Conservation (phyloP, 1,140 invertebrate genomes). For the Trichoplusia ni region DNA sequence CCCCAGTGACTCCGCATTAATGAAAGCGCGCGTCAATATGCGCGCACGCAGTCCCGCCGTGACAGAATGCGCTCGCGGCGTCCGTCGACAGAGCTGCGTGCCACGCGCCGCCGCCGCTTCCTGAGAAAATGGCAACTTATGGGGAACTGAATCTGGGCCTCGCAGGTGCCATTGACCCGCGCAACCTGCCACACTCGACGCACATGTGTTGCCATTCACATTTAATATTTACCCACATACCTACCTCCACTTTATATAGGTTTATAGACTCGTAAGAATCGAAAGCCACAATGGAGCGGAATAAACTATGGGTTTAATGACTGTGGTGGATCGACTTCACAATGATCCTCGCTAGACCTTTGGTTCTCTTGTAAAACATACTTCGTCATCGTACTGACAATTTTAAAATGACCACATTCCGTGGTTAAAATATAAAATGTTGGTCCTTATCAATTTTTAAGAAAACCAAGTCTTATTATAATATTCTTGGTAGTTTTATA, state of each 20-base stretch:
- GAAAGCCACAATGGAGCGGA: slow-evolving; percentile 45
- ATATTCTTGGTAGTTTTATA: not conserved
- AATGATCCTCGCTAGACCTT: not conserved
- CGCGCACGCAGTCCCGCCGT: slow-evolving; percentile 67
- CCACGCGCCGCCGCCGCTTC: slow-evolving; percentile 62
- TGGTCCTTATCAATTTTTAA: not conserved
- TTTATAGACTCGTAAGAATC: slow-evolving; percentile 48
- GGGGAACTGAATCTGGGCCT: slow-evolving; percentile 74
- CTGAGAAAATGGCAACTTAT: slow-evolving; percentile 80
- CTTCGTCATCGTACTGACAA: not conserved
- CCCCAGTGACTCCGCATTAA: slow-evolving; percentile 64
- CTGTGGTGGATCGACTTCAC: slow-evolving; percentile 30
- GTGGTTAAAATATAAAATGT: too few species aligned
- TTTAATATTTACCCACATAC: slow-evolving; percentile 57
- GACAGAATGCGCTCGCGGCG: slow-evolving; percentile 72
- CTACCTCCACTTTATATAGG: slow-evolving; percentile 46
- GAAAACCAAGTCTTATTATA: not conserved
- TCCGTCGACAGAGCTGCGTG: slow-evolving; percentile 35
- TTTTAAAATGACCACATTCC: not conserved
- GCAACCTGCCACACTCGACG: slow-evolving; percentile 55
- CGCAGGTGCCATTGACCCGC: slow-evolving; percentile 69
- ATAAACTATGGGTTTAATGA: slow-evolving; percentile 39
- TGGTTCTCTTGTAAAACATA: not conserved
- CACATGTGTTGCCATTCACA: slow-evolving; percentile 63
- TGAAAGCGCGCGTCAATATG: slow-evolving; percentile 69